A percentile compares a stretch with the other conserved stretches of the same genome.
phyloP scores from a whole-genome alignment of 2,797 vertebrate species.

The Pterois miles region DNA sequence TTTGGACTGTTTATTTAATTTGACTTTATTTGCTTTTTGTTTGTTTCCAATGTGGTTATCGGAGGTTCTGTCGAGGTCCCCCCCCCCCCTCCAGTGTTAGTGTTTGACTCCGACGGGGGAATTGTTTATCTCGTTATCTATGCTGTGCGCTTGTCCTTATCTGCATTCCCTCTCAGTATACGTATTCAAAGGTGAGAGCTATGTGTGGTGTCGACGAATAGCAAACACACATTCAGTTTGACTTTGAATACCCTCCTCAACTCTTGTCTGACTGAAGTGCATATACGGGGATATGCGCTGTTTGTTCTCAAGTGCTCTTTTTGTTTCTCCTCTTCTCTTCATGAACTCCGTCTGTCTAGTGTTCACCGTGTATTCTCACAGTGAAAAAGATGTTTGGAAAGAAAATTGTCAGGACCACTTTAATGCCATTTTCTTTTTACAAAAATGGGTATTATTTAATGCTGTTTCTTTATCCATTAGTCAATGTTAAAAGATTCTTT shows the following conservation, averaged over 20 bases:
- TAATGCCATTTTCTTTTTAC: neutral
- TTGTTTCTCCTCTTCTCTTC: constrained; percentile 35
- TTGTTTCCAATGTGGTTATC: constrained; percentile 54
- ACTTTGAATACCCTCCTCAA: constrained; percentile 78
- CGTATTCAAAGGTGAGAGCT: constrained; percentile 73
- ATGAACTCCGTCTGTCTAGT: constrained; percentile 53
- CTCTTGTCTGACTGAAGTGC: constrained; percentile 64
- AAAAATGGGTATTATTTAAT: constrained; percentile 16
- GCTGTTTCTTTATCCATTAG: constrained; percentile 10
- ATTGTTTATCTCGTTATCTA: constrained; percentile 65
- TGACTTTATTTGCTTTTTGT: constrained; percentile 35
- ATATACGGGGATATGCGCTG: constrained; percentile 66
- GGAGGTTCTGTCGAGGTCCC: constrained; percentile 35
- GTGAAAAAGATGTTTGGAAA: constrained; percentile 9
- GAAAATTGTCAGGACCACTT: neutral
- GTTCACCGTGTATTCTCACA: constrained; percentile 32
- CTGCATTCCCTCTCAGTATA: constrained; percentile 73
- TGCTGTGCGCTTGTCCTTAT: constrained; percentile 60
- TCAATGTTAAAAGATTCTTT: constrained; percentile 24
- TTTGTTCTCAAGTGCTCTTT: constrained; percentile 47
- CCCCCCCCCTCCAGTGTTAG: constrained; percentile 14
- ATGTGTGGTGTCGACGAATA: constrained; percentile 67
- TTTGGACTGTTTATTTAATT: constrained; percentile 40
- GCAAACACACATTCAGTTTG: constrained; percentile 77
- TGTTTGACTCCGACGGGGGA: constrained; percentile 43